Base-by-base conservation (phyloP, 2,888 invertebrate species). In the Furcula furcula region DNA sequence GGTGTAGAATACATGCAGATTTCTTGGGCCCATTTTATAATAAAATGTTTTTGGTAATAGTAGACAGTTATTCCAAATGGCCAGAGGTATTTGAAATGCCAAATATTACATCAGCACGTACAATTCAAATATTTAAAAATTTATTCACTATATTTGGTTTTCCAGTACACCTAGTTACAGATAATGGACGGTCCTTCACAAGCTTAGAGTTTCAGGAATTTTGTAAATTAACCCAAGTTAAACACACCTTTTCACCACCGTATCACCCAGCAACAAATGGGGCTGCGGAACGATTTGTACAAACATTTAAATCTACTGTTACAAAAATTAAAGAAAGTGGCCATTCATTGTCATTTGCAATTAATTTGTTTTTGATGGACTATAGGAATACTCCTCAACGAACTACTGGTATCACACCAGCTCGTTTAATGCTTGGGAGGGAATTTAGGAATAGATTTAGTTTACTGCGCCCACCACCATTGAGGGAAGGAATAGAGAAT, bases 231-330 rank as follows among this genome's bases (percentile, higher is more conserved):
- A 4, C 0, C 1, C 3, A 9, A n/a, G 10, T 34, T 2, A 23
- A 19, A 18, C 34, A 29, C 3, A 29, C 7, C 1, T 19, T 25
- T 3, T 6, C 34, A 9, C 14, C 34, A 9, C 23, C 34, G 1
- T 29, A 34, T 11, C 15, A 35, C 6, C 30, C 35, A 1, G 29
- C 34, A 11, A 34, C 25, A 7, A 34, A 34, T 25, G 34, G 34
- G 1, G 4, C 9, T 7, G 34, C 34, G 7, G 34, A 34, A 29
- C 10, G 34, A n/a, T 25, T 19, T 9, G 34, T 34, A 2, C 42
- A 51, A 18, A 31, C 43, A 1, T 12, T 18, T 23, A 18, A 10
- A 12, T 20, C 20, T 7, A 2, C 4, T 2, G n/a, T 12, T 4
- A 37, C 1, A 11, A 18, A 29, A n/a, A 11, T 22, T 18, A 12